A percentile compares a stretch with the other conserved stretches of the same genome.
These are phyloP conservation scores for Cyrtorhinus lividipennis DNA, from an alignment of 1,140 invertebrate species.

Conservation along the genomic window DNA sequence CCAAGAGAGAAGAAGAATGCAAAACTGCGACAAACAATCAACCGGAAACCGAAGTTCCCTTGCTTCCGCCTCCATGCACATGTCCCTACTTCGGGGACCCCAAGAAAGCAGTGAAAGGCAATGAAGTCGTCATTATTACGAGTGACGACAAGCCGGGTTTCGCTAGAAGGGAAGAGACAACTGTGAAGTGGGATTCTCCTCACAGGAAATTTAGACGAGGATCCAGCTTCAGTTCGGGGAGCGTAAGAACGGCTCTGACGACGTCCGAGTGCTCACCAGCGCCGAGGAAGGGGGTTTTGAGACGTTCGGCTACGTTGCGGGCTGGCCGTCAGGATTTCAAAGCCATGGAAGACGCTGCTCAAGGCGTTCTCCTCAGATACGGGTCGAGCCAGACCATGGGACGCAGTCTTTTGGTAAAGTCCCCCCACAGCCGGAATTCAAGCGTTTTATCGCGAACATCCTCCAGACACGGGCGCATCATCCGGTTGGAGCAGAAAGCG, in stretches of 20 bases:
- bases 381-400: conserved; percentile 26
- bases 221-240: conserved; percentile 17
- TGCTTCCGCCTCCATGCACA: conserved; percentile 52
- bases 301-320: conserved; percentile 38
- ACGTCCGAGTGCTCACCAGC: conserved; percentile 8
- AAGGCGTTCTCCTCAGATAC: conserved; percentile 16
- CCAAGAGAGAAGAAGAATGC: conserved; percentile 19
- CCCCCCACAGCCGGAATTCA: conserved; percentile 55
- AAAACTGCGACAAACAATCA: conserved; percentile 27
- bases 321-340: conserved; percentile 17
- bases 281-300: conserved; percentile 28
- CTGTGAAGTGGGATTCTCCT: conserved; percentile 22
- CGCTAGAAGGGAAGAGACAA: conserved; percentile 11
- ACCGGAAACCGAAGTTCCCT: conserved; percentile 24
- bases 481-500: conserved; percentile 76
- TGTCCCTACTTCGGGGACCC: conserved; percentile 59
- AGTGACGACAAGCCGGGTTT: conserved; percentile 18
- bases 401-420: conserved; percentile 34
- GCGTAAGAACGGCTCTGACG: conserved; percentile 17
- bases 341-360: conserved; percentile 20
- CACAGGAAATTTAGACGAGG: conserved; percentile 17
- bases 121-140: conserved; percentile 23
- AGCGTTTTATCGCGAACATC: conserved; percentile 64
- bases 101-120: conserved; percentile 19
- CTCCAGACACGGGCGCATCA: conserved; percentile 61